These are phyloP conservation scores for Bombyx mori DNA, from an alignment of 1,140 invertebrate species.

Conservation along the genomic window ASM3026992v2 NC_085115.1:2671001-2671500, in stretches of 20 bases:
- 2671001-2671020: no score
- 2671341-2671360: slow-evolving; percentile 30
- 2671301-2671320: slow-evolving; percentile 13
- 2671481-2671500: slow-evolving; percentile 35
- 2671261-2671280: slow-evolving; percentile 12
- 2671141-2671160: slow-evolving; percentile 36
- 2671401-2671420: slow-evolving; percentile 27
- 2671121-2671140: slow-evolving; percentile 32
- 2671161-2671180: slow-evolving; percentile 70
- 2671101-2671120: slow-evolving; percentile 33
- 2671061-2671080: not conserved
- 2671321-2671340: slow-evolving; percentile 8
- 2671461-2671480: slow-evolving; percentile 34
- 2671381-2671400: not conserved
- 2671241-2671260: slow-evolving; percentile 28
- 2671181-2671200: slow-evolving; percentile 66
- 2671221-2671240: slow-evolving; percentile 17
- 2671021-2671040: no score
- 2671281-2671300: slow-evolving; percentile 14
- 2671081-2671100: slow-evolving; percentile 3
- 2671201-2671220: slow-evolving; percentile 61
- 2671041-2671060: no score
- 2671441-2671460: slow-evolving; percentile 57
- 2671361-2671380: not conserved
- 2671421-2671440: slow-evolving; percentile 25